A percentile compares a stretch with the other conserved stretches of the same genome.
Conservation (phyloP, 2,113 vertebrate genomes). For the Hiodon alosoides region DNA sequence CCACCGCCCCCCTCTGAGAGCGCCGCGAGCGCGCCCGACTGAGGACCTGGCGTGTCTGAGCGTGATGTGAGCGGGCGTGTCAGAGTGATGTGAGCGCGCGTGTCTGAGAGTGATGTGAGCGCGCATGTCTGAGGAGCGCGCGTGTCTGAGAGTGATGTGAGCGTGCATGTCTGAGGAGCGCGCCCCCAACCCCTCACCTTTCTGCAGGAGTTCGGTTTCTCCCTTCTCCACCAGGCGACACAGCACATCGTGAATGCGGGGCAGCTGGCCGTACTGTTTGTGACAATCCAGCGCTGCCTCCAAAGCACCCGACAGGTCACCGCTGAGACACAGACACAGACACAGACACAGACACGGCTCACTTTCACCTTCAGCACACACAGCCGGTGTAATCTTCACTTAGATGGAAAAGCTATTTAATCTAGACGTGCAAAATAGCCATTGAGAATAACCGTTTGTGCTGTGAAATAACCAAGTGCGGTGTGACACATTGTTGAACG, state of each 20-base stretch:
- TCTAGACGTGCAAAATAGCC: too few species aligned
- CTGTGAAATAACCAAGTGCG: too few species aligned
- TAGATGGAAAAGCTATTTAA: too few species aligned
- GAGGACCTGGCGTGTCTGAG: neutral
- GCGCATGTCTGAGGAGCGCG: neutral
- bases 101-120: too few species aligned
- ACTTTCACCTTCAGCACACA: too few species aligned
- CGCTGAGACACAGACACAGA: conserved; percentile 57
- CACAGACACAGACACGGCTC: conserved; percentile 12
- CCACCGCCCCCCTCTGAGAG: too few species aligned
- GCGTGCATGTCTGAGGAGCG: neutral
- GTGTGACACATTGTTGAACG: too few species aligned
- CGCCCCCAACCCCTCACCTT: conserved; percentile 66
- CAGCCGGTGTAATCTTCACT: too few species aligned
- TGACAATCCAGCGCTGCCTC: conserved; percentile 64
- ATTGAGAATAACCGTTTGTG: too few species aligned
- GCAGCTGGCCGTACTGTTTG: conserved; percentile 67
- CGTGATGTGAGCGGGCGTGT: neutral
- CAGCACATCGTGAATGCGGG: conserved; percentile 75
- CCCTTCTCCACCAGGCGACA: conserved; percentile 79
- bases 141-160: neutral
- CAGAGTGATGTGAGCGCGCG: neutral
- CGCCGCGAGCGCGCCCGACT: too few species aligned
- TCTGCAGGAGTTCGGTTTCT: conserved; percentile 78
- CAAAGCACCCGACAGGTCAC: conserved; percentile 68